Evolutionary conservation across 2,797 vertebrate genomes (phyloP).

Genomic region (Tapera naevia): DNA sequence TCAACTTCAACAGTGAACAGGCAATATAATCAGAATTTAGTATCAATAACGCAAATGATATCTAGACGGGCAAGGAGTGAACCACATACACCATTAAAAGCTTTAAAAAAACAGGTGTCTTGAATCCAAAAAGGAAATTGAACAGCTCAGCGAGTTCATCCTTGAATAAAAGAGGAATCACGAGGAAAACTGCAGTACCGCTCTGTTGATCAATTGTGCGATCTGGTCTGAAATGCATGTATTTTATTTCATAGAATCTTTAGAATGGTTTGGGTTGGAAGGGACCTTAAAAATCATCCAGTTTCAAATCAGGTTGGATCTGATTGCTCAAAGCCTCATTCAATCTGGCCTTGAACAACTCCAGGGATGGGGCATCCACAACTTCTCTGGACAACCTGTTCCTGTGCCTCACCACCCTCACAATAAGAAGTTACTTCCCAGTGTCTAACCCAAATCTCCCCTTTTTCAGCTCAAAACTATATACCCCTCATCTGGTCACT

Average conservation of each 20-base stretch:
- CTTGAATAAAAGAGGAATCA: neutral
- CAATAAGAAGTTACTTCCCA: too few relatives aligned
- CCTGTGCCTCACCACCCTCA: too few relatives aligned
- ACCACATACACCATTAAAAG: neutral
- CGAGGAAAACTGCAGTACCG: neutral
- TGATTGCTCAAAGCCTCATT: too few relatives aligned
- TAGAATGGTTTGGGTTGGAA: too few relatives aligned
- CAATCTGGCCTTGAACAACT: too few relatives aligned
- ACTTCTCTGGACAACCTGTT: too few relatives aligned
- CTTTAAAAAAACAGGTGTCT: neutral
- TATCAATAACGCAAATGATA: neutral
- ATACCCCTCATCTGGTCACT: too few relatives aligned
- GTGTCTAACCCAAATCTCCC: too few relatives aligned
- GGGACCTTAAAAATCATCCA: too few relatives aligned
- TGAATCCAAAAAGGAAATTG: neutral
- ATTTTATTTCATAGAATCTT: neutral
- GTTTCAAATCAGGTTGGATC: too few relatives aligned
- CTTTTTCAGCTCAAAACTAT: too few relatives aligned
- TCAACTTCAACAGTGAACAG: neutral
- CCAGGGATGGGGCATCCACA: too few relatives aligned
- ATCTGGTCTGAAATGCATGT: neutral
- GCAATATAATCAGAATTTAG: neutral
- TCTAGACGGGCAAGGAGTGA: rapidly evolving
- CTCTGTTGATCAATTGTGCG: neutral
- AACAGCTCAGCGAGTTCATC: neutral